A percentile compares a stretch with the other conserved stretches of the same genome.
Conservation (phyloP, 2,113 vertebrate species). For the Eolophus roseicapilla region DNA sequence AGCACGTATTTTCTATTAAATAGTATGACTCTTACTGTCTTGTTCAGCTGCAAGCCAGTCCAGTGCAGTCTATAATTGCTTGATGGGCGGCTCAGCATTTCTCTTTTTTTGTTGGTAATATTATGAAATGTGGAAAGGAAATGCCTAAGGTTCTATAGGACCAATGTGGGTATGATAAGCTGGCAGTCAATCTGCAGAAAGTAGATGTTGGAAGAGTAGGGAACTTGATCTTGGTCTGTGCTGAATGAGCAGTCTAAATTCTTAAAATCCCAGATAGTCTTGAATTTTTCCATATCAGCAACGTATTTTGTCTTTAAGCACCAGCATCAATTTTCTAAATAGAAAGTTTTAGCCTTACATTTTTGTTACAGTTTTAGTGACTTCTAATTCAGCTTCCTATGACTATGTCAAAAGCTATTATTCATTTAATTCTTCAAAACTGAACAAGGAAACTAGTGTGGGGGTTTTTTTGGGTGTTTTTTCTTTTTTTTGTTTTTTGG, state of each 20-base stretch:
- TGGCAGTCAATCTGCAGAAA: background rate
- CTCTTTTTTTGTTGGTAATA: background rate
- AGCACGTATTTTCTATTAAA: background rate
- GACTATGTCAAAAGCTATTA: background rate
- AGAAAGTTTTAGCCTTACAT: background rate
- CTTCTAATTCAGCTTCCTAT: background rate
- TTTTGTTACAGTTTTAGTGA: background rate
- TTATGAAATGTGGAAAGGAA: background rate
- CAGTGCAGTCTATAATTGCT: background rate
- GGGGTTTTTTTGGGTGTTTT: background rate
- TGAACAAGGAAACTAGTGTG: background rate
- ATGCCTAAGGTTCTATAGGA: background rate
- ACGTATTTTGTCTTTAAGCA: background rate
- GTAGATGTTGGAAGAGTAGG: background rate
- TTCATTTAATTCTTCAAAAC: background rate
- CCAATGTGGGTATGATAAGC: background rate
- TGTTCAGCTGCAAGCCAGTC: background rate
- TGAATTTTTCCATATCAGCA: background rate
- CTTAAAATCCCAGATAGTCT: background rate
- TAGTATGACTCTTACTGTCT: background rate
- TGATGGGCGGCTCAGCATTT: background rate
- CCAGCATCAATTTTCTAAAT: background rate
- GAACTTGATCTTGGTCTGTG: background rate
- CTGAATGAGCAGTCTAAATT: background rate
- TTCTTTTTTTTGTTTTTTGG: background rate